Percentiles rank a stretch among this genome's conserved stretches.
phyloP scores from a whole-genome alignment of 2,888 invertebrate species.

The Branchellion lobata region DNA sequence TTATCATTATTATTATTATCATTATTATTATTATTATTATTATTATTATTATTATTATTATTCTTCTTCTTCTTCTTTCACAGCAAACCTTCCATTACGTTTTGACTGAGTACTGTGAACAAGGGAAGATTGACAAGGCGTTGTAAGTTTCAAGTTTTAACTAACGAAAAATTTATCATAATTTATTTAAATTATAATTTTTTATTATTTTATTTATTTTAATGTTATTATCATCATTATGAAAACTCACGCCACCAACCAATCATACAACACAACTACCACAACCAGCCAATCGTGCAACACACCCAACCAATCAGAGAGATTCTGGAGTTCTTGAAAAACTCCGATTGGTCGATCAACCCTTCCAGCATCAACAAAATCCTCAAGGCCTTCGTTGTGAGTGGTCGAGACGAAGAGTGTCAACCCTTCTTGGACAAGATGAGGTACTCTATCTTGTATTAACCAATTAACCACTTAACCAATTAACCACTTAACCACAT shows the following conservation, averaged over 20 bases:
- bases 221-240: no score
- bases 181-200: background rate
- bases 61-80: no score
- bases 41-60: no score
- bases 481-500: background rate
- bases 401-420: background rate
- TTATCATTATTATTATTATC: no score
- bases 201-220: no score
- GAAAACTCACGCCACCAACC: no score
- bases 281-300: no score
- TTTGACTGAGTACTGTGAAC: background rate
- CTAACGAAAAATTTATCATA: background rate
- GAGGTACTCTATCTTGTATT: no score
- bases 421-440: no score
- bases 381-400: background rate
- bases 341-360: background rate
- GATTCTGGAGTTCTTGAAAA: background rate
- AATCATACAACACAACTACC: no score
- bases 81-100: background rate
- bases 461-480: no score
- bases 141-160: background rate
- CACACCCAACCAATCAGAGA: background rate
- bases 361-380: background rate
- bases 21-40: no score
- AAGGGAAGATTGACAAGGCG: background rate